Percentiles rank a stretch among this genome's conserved stretches.
Evolutionary conservation across 2,797 vertebrate genomes (phyloP).

Genomic region (Bufotes viridis): DNA sequence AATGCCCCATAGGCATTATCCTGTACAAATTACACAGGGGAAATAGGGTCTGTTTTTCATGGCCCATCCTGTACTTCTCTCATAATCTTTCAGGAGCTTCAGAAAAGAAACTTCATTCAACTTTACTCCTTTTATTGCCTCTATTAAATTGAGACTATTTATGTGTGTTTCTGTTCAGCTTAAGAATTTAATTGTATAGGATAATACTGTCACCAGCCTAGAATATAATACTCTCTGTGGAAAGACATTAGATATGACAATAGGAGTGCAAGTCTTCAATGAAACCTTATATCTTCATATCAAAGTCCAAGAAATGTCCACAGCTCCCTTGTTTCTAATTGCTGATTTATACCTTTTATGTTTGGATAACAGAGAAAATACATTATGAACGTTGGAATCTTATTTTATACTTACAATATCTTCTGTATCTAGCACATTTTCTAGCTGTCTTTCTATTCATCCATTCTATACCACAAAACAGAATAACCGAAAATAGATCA

Average conservation of each 20-base stretch:
- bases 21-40: no score
- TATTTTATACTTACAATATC: background rate
- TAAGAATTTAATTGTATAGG: background rate
- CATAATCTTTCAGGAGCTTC: background rate
- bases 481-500: no score
- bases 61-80: background rate
- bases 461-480: no score
- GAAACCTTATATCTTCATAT: background rate
- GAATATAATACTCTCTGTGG: background rate
- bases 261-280: slow-evolving; percentile 1
- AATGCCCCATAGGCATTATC: no score
- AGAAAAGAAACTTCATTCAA: background rate
- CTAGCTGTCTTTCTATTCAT: background rate
- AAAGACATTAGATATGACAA: slow-evolving; percentile 11
- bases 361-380: background rate
- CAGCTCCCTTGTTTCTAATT: background rate
- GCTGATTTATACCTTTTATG: background rate
- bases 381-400: background rate
- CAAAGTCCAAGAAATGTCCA: background rate
- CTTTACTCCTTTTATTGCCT: background rate
- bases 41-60: no score
- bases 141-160: background rate
- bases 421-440: no score
- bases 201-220: background rate
- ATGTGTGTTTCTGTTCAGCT: background rate